A percentile compares a stretch with the other conserved stretches of the same genome.
Evolutionary conservation across 2,797 vertebrate genomes (phyloP).

Genomic region (Peromyscus melanophrys): DNA sequence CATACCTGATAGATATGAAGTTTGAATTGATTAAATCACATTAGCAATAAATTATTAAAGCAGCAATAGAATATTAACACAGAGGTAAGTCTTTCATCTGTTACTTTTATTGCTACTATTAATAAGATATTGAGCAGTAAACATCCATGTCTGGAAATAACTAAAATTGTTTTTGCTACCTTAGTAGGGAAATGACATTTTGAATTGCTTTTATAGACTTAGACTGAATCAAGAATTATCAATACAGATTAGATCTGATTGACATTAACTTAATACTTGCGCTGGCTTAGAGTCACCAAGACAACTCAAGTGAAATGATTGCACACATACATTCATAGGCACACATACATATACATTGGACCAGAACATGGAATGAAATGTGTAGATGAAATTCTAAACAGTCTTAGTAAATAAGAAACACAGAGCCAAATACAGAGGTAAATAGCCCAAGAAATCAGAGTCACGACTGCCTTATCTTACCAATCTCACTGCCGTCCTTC

Average conservation of each 20-base stretch:
- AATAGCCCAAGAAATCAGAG: no score
- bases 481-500: no score
- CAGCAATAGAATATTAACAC: not conserved
- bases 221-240: not conserved
- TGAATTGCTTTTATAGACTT: constrained; percentile 5
- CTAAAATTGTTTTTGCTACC: not conserved
- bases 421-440: no score
- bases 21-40: not conserved
- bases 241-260: not conserved
- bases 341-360: not conserved
- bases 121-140: not conserved
- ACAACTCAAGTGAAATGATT: not conserved
- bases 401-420: no score
- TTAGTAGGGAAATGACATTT: not conserved
- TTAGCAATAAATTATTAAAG: not conserved
- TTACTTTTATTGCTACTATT: not conserved
- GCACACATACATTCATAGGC: not conserved
- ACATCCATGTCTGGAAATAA: not conserved
- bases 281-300: not conserved
- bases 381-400: no score
- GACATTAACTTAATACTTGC: not conserved
- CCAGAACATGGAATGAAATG: not conserved
- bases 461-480: no score
- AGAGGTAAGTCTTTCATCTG: not conserved
- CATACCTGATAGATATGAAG: not conserved